A percentile compares a stretch with the other conserved stretches of the same genome.
These are phyloP conservation scores for Glareola pratincola DNA, from an alignment of 2,113 vertebrate species.

Conservation along the genomic window DNA sequence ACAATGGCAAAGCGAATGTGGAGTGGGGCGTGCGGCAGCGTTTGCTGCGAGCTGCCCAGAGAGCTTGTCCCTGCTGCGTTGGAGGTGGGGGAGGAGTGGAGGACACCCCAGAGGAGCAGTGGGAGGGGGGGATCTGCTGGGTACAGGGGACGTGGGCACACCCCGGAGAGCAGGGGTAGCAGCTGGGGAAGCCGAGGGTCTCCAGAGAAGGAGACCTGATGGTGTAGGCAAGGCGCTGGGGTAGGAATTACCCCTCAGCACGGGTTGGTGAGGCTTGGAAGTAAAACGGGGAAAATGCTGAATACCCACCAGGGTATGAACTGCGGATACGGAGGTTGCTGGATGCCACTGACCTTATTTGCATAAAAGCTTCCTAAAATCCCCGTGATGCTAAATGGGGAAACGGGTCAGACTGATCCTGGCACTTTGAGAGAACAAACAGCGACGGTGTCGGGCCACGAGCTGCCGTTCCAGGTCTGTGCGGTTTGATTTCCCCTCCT, in stretches of 20 bases:
- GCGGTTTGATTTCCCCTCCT: not conserved
- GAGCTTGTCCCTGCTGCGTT: not conserved
- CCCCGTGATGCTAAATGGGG: rapidly evolving
- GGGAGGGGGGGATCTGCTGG: not conserved
- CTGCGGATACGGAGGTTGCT: rapidly evolving
- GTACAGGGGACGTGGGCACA: rapidly evolving
- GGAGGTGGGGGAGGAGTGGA: no score
- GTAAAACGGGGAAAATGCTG: not conserved
- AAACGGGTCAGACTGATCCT: not conserved
- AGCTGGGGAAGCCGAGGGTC: rapidly evolving
- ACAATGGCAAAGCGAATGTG: rapidly evolving
- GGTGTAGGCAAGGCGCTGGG: not conserved
- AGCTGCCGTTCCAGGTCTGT: rapidly evolving
- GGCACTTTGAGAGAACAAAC: rapidly evolving
- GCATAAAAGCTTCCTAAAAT: not conserved
- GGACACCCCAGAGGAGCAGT: not conserved
- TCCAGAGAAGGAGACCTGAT: not conserved
- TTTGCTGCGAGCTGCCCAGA: rapidly evolving
- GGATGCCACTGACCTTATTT: not conserved
- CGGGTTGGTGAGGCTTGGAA: not conserved
- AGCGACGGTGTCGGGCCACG: rapidly evolving
- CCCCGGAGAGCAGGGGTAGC: no score
- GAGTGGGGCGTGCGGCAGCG: rapidly evolving
- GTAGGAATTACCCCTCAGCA: not conserved
- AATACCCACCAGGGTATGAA: rapidly evolving